Evolutionary conservation across 2,797 vertebrate genomes (phyloP), one percentile per base, ranked within the genome.

Genomic region (Arctocebus calabarensis): DNA sequence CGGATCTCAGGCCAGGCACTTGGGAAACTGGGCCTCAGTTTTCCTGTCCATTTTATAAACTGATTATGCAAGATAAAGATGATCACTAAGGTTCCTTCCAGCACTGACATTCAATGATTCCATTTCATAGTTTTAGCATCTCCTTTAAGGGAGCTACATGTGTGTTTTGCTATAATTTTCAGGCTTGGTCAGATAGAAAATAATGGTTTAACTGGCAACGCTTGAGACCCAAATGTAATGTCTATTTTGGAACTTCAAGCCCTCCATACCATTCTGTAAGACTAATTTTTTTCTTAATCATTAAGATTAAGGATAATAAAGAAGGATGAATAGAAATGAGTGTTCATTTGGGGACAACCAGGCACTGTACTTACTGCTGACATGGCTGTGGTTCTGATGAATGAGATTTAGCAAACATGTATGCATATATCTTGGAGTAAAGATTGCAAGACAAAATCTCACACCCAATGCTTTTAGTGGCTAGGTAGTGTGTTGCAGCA

Each of bases 401-500:
- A 55, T 2, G 25, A 74, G 20, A 23, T 19, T 75, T 25, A 66
- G 37, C 48, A 34, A 68, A 11, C 12, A 0, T 22, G 22, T 11
- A 9, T 5, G 5, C 29, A 9, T 13, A 2, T 14, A 55, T 59
- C 29, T 9, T 8, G 2, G 22, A 55, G 23, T 40, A 55, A 29
- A 48, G 29, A 8, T 4, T 34, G 3, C 45, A 34, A 1, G 27
- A 23, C 34, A 57, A 8, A 77, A n/a, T 4, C 14, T 19, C 55
- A 68, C 62, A 52, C 9, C 4, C 0, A 0, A 7, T 40, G 2
- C 16, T 19, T 13, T 10, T 10, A 9, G 7, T 20, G 64, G 3
- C 45, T 12, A n/a, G n/a, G n/a, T 29, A 14, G 45, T 20, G 48
- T 0, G 1, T 7, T 11, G 19, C 0, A 12, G 40, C 23, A 52